Evolutionary conservation across 2,888 invertebrate species (phyloP), one percentile per base, ranked within the genome.

Genomic region (Agriopis marginaria): DNA sequence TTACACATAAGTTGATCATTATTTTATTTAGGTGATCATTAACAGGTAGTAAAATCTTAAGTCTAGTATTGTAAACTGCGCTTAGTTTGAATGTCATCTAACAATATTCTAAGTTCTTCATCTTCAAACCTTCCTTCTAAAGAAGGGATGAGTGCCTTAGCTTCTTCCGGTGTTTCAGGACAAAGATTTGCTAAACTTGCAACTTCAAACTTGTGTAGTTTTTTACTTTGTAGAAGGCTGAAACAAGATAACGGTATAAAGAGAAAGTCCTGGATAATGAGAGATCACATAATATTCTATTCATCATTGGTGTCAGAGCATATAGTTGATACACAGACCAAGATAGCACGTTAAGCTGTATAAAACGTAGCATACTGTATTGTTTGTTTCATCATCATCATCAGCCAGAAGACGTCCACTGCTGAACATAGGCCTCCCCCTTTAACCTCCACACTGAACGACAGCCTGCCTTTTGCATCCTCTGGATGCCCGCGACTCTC

Each of bases 1-100:
- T 42, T 42, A 42, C 42, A 8, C 8, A 42, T 9, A 7, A 10
- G 1, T 23, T 23, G 8, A 10, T 50, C 9, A 50, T 50, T 50
- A 17, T 50, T 23, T 49, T 14, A 8, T 8, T 50, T 17, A 9
- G 12, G 17, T 23, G 17, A 23, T 23, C 17, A 23, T 23, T 23
- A 50, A 10, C 14, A 14, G 9, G 14, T 50, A 5, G 17, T 9
- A 8, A 32, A 45, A 6, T 12, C 39, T n/a, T 44, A 62, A 60
- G 55, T 56, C 72, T 95, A 99, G 93, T 99, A 99, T 89, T 99
- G 99, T 86, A 99, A 97, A 90, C 99, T 99, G 86, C 99, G 96
- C 89, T 99, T 99, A 0, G 99, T 99, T 91, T 99, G 99, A 86
- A 99, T 99, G 86, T 99, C 99, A 86, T 99, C 99, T 71, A 99